Percentiles rank a stretch among this genome's conserved stretches.
phyloP scores from a whole-genome alignment of 2,797 vertebrate genomes.

The Bradypodion ventrale region DNA sequence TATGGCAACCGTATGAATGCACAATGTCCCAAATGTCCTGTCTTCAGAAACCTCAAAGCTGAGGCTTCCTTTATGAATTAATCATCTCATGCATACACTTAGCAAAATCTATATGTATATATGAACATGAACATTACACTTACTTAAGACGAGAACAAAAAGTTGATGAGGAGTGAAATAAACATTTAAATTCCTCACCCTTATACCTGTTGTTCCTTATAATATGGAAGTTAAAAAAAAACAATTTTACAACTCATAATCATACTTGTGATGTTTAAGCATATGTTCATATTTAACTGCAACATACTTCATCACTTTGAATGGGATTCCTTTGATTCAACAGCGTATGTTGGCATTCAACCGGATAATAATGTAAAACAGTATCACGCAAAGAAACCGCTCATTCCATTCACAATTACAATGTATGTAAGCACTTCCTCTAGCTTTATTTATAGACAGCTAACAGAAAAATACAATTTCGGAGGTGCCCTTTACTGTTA shows the following conservation, averaged over 20 bases:
- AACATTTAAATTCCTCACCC: slow-evolving; percentile 42
- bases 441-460: neutral
- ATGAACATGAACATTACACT: slow-evolving; percentile 17
- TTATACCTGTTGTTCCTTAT: neutral
- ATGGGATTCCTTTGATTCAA: neutral
- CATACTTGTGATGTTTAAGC: neutral
- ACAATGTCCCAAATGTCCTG: too few relatives aligned
- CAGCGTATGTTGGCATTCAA: neutral
- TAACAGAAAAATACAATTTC: neutral
- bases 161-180: slow-evolving; percentile 43
- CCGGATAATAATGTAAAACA: neutral
- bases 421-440: slow-evolving; percentile 8
- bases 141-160: slow-evolving; percentile 56
- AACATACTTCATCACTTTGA: neutral
- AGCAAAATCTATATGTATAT: slow-evolving; percentile 39
- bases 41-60: too few relatives aligned
- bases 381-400: neutral
- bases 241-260: neutral
- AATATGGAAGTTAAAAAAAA: neutral
- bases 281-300: neutral
- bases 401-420: slow-evolving; percentile 3
- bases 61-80: too few relatives aligned
- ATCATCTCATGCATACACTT: too few relatives aligned
- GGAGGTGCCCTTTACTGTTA: rapidly evolving
- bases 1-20: too few relatives aligned